A percentile compares a stretch with the other conserved stretches of the same genome.
These are phyloP conservation scores for Dissostichus mawsoni DNA, from an alignment of 2,113 vertebrate genomes.

Conservation along the genomic window DNA sequence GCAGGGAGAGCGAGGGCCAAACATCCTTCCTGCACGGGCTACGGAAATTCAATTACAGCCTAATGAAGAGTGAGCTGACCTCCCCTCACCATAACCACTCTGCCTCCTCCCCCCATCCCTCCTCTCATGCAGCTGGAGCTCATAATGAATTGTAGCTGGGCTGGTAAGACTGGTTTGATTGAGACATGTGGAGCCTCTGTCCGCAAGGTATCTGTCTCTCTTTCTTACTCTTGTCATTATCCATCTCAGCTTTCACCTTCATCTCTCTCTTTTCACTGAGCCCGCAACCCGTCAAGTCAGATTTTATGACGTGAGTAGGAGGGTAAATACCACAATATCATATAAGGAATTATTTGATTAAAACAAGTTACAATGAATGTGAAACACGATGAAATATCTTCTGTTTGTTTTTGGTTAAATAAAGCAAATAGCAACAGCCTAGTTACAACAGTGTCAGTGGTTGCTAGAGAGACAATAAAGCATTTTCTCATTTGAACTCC, in stretches of 20 bases:
- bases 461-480: neutral
- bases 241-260: neutral
- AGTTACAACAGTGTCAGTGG: neutral
- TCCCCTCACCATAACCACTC: slow-evolving; percentile 33
- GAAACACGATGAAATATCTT: neutral
- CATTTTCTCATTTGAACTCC: too few species aligned
- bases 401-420: too few species aligned
- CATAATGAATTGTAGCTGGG: slow-evolving; percentile 43
- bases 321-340: too few species aligned
- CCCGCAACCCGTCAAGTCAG: neutral
- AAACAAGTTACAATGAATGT: neutral
- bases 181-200: neutral
- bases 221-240: neutral
- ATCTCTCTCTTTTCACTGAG: neutral
- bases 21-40: slow-evolving; percentile 60
- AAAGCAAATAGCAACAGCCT: neutral
- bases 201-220: neutral
- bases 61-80: slow-evolving; percentile 75
- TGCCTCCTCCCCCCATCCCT: neutral
- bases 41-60: slow-evolving; percentile 74
- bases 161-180: slow-evolving; percentile 22
- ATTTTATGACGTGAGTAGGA: neutral
- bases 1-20: slow-evolving; percentile 50
- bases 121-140: slow-evolving; percentile 43
- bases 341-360: too few species aligned